These are phyloP conservation scores for Troilus luridus DNA, from an alignment of 2,888 invertebrate genomes.

Conservation along the genomic window DNA sequence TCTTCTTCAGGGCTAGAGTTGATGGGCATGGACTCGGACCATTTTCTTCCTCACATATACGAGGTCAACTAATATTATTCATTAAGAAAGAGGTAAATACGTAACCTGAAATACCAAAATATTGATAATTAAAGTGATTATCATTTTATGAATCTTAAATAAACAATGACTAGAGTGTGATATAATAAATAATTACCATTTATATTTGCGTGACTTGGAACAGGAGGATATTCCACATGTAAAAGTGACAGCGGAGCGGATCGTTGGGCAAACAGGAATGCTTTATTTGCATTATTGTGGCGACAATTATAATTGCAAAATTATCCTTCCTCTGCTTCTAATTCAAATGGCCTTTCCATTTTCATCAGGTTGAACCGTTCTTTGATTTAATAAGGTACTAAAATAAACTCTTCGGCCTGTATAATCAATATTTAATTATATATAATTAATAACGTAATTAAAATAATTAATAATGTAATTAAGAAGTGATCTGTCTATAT, in stretches of 20 bases:
- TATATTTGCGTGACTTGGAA: neutral
- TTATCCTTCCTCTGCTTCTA: neutral
- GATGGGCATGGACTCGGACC: no score
- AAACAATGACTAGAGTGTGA: neutral
- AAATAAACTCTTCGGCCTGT: neutral
- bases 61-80: no score
- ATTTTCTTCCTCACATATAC: no score
- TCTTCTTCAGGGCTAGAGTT: no score
- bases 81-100: no score
- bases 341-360: constrained; percentile 2
- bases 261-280: neutral
- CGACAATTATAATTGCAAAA: constrained; percentile 27
- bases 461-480: no score
- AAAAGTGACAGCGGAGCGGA: neutral
- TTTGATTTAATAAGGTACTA: neutral
- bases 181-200: neutral
- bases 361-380: neutral
- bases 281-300: constrained; percentile 24
- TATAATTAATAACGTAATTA: no score
- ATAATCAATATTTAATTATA: neutral
- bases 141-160: no score
- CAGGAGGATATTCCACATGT: neutral
- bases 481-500: no score
- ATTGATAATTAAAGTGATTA: no score
- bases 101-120: no score